Evolutionary conservation across 2,888 invertebrate species (phyloP).

Genomic region (Eueremaeus valkanovi): DNA sequence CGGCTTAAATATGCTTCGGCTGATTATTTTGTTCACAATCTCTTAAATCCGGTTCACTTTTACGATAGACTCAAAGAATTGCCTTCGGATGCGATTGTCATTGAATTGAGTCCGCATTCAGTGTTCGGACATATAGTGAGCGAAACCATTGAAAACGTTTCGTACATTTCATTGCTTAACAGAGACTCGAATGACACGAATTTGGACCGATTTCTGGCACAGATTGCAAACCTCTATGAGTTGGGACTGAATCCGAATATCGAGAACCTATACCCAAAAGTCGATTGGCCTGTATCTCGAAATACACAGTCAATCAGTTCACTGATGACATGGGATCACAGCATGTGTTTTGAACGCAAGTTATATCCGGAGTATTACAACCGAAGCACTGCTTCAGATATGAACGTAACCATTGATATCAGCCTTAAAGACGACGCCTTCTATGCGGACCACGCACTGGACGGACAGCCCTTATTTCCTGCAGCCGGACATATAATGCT

Average conservation of each 20-base stretch:
- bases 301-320: constrained; percentile 87
- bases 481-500: constrained; percentile 59
- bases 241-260: constrained; percentile 74
- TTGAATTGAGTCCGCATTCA: too few relatives aligned
- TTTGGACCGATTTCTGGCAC: constrained; percentile 67
- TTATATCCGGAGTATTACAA: constrained; percentile 42
- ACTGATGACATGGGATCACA: constrained; percentile 85
- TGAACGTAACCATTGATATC: constrained; percentile 67
- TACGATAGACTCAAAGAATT: too few relatives aligned
- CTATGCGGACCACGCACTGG: constrained; percentile 64
- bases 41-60: too few relatives aligned
- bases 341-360: constrained; percentile 52
- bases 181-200: too few relatives aligned
- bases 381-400: constrained; percentile 54
- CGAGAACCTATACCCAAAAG: constrained; percentile 62
- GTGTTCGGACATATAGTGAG: too few relatives aligned
- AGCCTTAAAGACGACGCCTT: constrained; percentile 54
- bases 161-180: too few relatives aligned
- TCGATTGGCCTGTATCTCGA: constrained; percentile 71
- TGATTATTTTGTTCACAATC: too few relatives aligned
- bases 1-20: too few relatives aligned
- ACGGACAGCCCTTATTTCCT: constrained; percentile 57
- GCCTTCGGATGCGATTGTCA: too few relatives aligned
- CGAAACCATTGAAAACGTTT: too few relatives aligned
- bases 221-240: constrained; percentile 72